Base-by-base conservation (phyloP, 2,888 invertebrate genomes). In the Trichogramma dendrolimi region DNA sequence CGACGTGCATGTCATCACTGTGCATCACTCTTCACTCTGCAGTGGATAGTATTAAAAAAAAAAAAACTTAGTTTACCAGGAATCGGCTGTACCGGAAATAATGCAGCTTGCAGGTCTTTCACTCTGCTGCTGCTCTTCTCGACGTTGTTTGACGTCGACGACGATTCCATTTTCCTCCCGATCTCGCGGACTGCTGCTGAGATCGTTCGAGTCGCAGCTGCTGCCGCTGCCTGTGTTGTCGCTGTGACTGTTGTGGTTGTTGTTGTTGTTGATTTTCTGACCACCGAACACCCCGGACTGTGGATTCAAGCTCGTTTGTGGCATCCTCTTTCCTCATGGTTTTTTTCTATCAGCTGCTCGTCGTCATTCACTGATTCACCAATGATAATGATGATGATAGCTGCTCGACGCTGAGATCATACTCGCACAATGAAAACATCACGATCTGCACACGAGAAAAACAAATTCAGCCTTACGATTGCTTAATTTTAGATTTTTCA, bases 101-200 rank as follows among this genome's bases (percentile, higher is more conserved):
- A 79, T 56, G 84, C 82, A 54, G 87, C 85, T 77, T 89, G 89
- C 63, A 89, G 81, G 62, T 85, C 82, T 77, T 83, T 85, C 47
- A 89, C 87, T 77, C 81, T 83, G 68, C 83, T 73, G 27, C 27
- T 27, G 27, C 11, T 60, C 42, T 47, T 56, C 57, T 67, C 64
- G 54, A 70, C 56, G 58, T 69, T 27, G 27, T 27, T 27, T 27
- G 27, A 27, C 27, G 27, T 27, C 27, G 27, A 27, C 27, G 27
- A 27, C 27, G 27, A 66, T 66, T 69, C 72, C 75, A 75, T 75
- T 66, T 69, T 68, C 70, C 68, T 69, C 27, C 27, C 27, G 27
- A 27, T 27, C 27, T 27, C 3, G 27, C 27, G 27, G 27, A 27
- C 69, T 70, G 60, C 59, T n/a, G 46, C 27, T 27, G 27, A 27